A percentile compares a stretch with the other conserved stretches of the same genome.
Evolutionary conservation across 2,797 vertebrate species (phyloP).

Genomic region (Crypturellus tataupa): DNA sequence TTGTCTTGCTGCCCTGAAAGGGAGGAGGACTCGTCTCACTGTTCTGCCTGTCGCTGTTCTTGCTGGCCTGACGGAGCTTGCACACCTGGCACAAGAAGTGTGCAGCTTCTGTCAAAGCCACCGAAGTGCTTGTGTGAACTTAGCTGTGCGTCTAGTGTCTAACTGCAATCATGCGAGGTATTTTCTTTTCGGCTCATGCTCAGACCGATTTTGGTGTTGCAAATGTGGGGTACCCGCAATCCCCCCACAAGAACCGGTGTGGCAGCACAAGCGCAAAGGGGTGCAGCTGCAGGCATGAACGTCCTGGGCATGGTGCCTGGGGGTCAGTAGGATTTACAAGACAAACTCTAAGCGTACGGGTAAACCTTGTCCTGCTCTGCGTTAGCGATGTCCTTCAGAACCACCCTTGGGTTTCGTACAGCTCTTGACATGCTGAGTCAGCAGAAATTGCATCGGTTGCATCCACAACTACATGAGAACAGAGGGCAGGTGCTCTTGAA

Average conservation of each 20-base stretch:
- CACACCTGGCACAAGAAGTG: neutral
- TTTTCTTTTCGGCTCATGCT: neutral
- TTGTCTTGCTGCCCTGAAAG: neutral
- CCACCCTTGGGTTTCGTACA: neutral
- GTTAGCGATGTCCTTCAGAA: neutral
- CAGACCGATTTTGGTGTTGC: neutral
- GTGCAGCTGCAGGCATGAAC: fast-evolving
- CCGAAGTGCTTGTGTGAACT: neutral
- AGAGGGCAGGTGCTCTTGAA: fast-evolving
- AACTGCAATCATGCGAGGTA: neutral
- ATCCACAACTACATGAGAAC: neutral
- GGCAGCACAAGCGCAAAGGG: neutral
- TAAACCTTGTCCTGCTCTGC: neutral
- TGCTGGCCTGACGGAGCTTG: neutral
- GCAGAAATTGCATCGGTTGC: neutral
- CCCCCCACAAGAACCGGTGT: neutral
- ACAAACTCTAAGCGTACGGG: neutral
- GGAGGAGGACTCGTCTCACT: neutral
- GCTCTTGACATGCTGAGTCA: neutral
- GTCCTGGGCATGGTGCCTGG: neutral
- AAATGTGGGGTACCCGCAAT: fast-evolving
- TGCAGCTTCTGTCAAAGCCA: neutral
- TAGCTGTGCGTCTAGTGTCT: neutral
- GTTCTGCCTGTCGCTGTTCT: neutral
- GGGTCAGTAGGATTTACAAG: neutral